Conservation (phyloP, 1,140 invertebrate genomes). For the Diorhabda sublineata region DNA sequence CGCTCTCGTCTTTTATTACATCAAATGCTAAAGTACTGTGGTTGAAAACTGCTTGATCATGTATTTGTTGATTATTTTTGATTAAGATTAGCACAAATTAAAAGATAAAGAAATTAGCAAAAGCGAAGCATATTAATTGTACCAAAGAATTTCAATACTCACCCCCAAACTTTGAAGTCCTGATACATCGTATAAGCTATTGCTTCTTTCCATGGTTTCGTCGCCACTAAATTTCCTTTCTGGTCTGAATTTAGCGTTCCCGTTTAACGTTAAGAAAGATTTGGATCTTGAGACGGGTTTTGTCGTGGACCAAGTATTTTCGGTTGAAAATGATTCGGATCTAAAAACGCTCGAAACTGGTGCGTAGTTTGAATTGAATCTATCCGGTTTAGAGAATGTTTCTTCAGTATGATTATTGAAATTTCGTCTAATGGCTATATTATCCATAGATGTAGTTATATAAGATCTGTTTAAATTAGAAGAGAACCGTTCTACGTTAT, state of each 20-base stretch:
- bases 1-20: too few relatives aligned
- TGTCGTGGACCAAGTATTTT: conserved; percentile 30
- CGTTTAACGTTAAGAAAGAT: conserved; percentile 42
- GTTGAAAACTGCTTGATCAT: too few relatives aligned
- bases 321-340: conserved; percentile 44
- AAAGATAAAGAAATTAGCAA: background rate
- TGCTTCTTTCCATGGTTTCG: conserved; percentile 34
- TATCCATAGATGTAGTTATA: conserved; percentile 30
- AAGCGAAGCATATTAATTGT: background rate
- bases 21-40: too few relatives aligned
- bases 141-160: conserved; percentile 22
- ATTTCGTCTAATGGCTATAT: conserved; percentile 25
- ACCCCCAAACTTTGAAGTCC: conserved; percentile 47
- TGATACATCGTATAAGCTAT: conserved; percentile 43
- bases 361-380: background rate
- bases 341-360: conserved; percentile 24
- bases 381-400: conserved; percentile 18
- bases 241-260: conserved; percentile 26
- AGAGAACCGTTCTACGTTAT: background rate
- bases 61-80: too few relatives aligned
- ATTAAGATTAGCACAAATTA: background rate
- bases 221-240: conserved; percentile 15
- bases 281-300: conserved; percentile 45
- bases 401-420: conserved; percentile 15
- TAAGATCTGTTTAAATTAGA: conserved; percentile 14